A percentile compares a stretch with the other conserved stretches of the same genome.
Evolutionary conservation across 1,140 invertebrate species (phyloP).

Genomic region (Eufriesea mexicana): DNA sequence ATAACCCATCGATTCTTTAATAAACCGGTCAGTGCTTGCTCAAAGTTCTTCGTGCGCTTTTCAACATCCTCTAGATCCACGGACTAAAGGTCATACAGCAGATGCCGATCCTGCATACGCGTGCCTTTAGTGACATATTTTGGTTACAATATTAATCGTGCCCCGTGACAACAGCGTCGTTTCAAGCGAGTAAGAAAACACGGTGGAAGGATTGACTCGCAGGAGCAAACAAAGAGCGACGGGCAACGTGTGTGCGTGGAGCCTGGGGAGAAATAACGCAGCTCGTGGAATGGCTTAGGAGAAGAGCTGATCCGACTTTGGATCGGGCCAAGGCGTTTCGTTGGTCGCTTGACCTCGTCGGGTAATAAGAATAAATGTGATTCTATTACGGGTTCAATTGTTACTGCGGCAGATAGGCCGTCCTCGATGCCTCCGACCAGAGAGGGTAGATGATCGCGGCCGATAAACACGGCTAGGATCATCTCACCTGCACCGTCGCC

Average conservation of each 20-base stretch:
- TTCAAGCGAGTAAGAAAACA: too few relatives aligned
- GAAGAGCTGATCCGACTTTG: slow-evolving; percentile 59
- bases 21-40: too few relatives aligned
- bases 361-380: slow-evolving; percentile 83
- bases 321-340: slow-evolving; percentile 56
- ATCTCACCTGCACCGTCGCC: slow-evolving; percentile 53
- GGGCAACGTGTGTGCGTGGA: slow-evolving; percentile 10
- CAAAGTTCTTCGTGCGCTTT: too few relatives aligned
- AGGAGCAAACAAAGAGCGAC: neutral
- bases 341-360: slow-evolving; percentile 79
- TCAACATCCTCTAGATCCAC: too few relatives aligned
- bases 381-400: slow-evolving; percentile 83
- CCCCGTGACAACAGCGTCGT: too few relatives aligned
- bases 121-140: too few relatives aligned
- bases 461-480: slow-evolving; percentile 70
- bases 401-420: slow-evolving; percentile 79
- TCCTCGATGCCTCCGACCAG: slow-evolving; percentile 64
- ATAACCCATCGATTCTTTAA: too few relatives aligned
- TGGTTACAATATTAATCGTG: too few relatives aligned
- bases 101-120: too few relatives aligned
- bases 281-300: slow-evolving; percentile 59
- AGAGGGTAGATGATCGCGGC: slow-evolving; percentile 74
- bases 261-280: slow-evolving; percentile 57
- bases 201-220: neutral
- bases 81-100: too few relatives aligned